Percentiles rank a stretch among this genome's conserved stretches.
phyloP scores from a whole-genome alignment of 2,113 vertebrate species.

The Zootoca vivipara region DNA sequence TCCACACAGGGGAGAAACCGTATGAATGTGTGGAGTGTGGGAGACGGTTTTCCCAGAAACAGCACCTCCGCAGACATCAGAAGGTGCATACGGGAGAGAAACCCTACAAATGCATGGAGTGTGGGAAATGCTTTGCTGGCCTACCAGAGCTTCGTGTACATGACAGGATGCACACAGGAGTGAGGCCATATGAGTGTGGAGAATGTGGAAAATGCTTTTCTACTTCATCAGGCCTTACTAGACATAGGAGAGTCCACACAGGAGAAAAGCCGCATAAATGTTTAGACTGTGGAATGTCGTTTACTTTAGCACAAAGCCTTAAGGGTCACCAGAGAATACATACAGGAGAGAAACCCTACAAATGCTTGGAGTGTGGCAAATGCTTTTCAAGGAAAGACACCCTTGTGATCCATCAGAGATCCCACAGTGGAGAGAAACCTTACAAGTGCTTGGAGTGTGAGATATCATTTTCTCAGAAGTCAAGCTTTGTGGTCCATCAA shows the following conservation, averaged over 20 bases:
- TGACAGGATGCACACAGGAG: no score
- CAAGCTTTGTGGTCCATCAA: background rate
- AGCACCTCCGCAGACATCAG: no score
- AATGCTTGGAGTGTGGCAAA: background rate
- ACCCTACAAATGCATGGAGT: background rate
- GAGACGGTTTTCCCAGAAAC: background rate
- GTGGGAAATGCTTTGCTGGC: no score
- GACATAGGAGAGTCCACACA: no score
- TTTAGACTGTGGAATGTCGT: background rate
- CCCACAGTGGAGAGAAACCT: constrained; percentile 4
- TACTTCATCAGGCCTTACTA: no score
- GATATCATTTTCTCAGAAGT: background rate
- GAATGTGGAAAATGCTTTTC: no score
- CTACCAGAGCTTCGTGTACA: no score
- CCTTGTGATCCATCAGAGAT: background rate
- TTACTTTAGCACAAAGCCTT: background rate
- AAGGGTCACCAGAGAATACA: background rate
- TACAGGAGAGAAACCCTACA: background rate
- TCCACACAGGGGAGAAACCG: background rate
- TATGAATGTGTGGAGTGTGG: background rate
- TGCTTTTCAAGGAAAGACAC: background rate
- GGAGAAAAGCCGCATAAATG: no score
- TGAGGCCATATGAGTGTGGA: no score
- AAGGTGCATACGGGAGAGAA: background rate
- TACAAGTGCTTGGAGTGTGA: background rate